Conservation (phyloP, 2,888 invertebrate genomes). For the Harpalus rubripes region DNA sequence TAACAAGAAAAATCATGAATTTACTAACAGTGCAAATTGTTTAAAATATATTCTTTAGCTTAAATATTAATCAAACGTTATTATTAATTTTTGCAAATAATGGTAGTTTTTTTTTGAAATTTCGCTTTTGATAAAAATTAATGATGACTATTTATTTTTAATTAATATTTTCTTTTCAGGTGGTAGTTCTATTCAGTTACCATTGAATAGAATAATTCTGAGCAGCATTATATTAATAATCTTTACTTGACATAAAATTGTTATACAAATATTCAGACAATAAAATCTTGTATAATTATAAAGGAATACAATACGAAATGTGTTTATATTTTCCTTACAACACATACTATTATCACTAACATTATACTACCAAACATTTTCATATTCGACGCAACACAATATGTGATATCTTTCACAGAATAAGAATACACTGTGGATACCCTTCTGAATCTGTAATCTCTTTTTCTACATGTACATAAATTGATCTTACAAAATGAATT, state of each 20-base stretch:
- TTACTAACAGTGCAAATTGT: too few relatives aligned
- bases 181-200: not conserved
- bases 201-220: not conserved
- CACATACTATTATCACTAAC: not conserved
- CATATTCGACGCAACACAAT: not conserved
- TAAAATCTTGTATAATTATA: slow-evolving; percentile 48
- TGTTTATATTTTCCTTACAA: slow-evolving; percentile 6
- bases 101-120: too few relatives aligned
- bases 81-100: too few relatives aligned
- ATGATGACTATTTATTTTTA: too few relatives aligned
- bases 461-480: not conserved
- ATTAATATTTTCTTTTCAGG: not conserved
- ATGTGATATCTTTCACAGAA: not conserved
- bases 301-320: slow-evolving; percentile 51
- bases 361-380: not conserved
- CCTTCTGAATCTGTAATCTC: not conserved
- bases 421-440: not conserved
- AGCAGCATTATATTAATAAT: slow-evolving; percentile 9
- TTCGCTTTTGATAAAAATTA: too few relatives aligned
- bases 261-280: slow-evolving; percentile 42
- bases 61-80: too few relatives aligned
- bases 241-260: slow-evolving; percentile 20
- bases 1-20: too few relatives aligned
- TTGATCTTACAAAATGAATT: not conserved
- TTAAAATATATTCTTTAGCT: too few relatives aligned